phyloP scores from a whole-genome alignment of 2,797 vertebrate genomes.

The Phylloscopus collybita region DNA sequence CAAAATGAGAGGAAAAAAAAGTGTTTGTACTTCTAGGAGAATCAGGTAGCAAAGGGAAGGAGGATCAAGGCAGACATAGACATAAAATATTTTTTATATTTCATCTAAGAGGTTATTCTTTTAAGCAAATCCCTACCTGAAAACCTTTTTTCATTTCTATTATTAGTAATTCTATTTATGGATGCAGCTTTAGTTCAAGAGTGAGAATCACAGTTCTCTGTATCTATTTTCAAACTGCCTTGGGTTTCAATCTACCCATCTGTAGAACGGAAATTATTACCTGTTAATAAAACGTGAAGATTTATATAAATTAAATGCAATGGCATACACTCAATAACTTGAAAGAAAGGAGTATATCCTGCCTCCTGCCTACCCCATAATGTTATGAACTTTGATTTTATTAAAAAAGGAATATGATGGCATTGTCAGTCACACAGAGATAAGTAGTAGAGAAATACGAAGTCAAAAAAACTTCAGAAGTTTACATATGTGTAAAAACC shows the following conservation, averaged over 20 bases:
- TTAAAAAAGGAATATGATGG: not conserved
- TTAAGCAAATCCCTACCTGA: not conserved
- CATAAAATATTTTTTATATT: not conserved
- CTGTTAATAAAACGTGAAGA: not conserved
- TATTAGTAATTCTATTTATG: not conserved
- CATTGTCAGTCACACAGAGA: not conserved
- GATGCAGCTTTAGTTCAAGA: not conserved
- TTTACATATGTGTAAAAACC: not conserved
- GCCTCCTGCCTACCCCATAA: not conserved
- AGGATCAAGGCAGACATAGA: not conserved
- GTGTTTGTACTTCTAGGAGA: not conserved
- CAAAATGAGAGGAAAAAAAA: not conserved
- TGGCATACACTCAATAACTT: not conserved
- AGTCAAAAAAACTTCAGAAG: not conserved
- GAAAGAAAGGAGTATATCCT: not conserved
- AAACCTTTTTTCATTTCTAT: not conserved
- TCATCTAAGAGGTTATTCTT: not conserved
- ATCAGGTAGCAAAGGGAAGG: not conserved
- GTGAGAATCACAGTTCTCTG: not conserved
- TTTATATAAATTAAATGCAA: not conserved
- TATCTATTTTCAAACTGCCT: slow-evolving; percentile 25
- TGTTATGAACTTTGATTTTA: not conserved
- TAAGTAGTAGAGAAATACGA: not conserved
- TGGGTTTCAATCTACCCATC: not conserved
- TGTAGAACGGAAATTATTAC: not conserved